Evolutionary conservation across 2,888 invertebrate species (phyloP).

Genomic region (Ormyrus pomaceus): DNA sequence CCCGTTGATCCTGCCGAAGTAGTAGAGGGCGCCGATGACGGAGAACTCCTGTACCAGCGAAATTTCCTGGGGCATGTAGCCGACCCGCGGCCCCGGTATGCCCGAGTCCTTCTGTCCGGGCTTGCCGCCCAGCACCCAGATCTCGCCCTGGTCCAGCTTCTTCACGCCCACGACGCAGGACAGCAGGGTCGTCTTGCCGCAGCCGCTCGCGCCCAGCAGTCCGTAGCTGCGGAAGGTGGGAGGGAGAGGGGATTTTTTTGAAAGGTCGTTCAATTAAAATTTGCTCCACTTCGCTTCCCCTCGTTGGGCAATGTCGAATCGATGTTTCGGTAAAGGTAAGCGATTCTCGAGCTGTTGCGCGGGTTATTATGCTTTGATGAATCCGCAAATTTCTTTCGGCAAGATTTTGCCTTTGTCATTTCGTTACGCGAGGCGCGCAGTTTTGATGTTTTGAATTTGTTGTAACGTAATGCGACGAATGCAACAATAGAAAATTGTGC

Average conservation of each 20-base stretch:
- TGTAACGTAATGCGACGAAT: too few relatives aligned
- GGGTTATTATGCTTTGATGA: too few relatives aligned
- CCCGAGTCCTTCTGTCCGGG: slow-evolving; percentile 81
- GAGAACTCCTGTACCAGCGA: slow-evolving; percentile 88
- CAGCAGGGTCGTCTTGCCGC: slow-evolving; percentile 92
- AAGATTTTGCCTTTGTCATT: too few relatives aligned
- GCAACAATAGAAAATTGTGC: too few relatives aligned
- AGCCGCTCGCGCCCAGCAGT: slow-evolving; percentile 91
- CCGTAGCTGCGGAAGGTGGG: slow-evolving; percentile 83
- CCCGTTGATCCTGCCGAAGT: slow-evolving; percentile 91
- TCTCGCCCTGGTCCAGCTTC: slow-evolving; percentile 83
- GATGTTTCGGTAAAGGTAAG: too few relatives aligned
- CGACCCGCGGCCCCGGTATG: slow-evolving; percentile 85
- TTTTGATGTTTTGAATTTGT: too few relatives aligned
- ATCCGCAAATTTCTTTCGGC: too few relatives aligned
- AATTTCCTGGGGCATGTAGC: slow-evolving; percentile 95
- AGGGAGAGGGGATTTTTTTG: neutral
- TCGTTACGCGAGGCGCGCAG: too few relatives aligned
- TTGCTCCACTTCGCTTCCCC: neutral
- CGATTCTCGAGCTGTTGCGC: too few relatives aligned
- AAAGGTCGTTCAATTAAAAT: neutral
- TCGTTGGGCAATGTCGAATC: neutral
- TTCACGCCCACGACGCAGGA: slow-evolving; percentile 90
- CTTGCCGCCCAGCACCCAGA: slow-evolving; percentile 85
- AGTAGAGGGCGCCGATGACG: slow-evolving; percentile 88